A percentile compares a stretch with the other conserved stretches of the same genome.
Evolutionary conservation across 1,140 invertebrate genomes (phyloP).

Genomic region (Drosophila miranda): DNA sequence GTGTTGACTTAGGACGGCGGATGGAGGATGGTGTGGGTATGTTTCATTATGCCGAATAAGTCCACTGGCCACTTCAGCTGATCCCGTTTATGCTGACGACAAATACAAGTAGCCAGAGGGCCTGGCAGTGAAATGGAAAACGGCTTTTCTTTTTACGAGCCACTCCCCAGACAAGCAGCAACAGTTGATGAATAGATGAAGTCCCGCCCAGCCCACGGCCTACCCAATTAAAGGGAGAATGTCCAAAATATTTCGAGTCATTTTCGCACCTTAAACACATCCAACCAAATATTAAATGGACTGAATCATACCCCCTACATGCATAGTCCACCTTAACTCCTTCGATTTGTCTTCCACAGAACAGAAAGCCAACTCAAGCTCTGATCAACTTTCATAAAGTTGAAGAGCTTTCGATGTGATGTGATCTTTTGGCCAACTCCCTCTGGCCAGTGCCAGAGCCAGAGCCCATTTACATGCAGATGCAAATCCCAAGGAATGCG

Average conservation of each 20-base stretch:
- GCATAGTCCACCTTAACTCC: too few species aligned
- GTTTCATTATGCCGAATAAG: slow-evolving; percentile 58
- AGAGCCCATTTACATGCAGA: slow-evolving; percentile 27
- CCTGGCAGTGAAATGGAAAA: neutral
- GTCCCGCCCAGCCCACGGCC: neutral
- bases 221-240: neutral
- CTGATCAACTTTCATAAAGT: too few species aligned
- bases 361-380: too few species aligned
- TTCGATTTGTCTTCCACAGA: too few species aligned
- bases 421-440: slow-evolving; percentile 14
- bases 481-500: slow-evolving; percentile 6
- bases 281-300: too few species aligned
- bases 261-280: too few species aligned
- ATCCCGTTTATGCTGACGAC: slow-evolving; percentile 46
- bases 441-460: neutral
- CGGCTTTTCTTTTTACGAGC: slow-evolving; percentile 32
- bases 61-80: slow-evolving; percentile 38
- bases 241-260: too few species aligned
- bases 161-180: slow-evolving; percentile 23
- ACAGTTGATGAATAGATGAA: slow-evolving; percentile 37
- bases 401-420: too few species aligned
- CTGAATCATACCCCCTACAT: too few species aligned
- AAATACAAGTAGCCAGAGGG: slow-evolving; percentile 22
- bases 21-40: slow-evolving; percentile 6
- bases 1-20: slow-evolving; percentile 59